Evolutionary conservation across 1,140 invertebrate genomes (phyloP), one percentile per base, ranked within the genome.

Genomic region (Atta colombica): DNA sequence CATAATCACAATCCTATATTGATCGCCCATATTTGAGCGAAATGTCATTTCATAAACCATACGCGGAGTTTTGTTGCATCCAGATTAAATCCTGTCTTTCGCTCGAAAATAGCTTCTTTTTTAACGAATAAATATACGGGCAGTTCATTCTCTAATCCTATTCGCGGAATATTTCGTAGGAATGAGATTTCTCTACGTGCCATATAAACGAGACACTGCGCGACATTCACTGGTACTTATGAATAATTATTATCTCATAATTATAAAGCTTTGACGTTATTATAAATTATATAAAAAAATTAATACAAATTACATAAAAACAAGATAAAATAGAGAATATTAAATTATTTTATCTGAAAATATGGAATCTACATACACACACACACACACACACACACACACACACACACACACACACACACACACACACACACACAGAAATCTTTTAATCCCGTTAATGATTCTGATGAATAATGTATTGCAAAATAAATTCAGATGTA

Each of bases 381-480:
- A 21, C 21, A 21, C 21, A 21, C 21, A 21, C 21, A 21, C 21
- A 21, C 21, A 21, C 53, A 49, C 80, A 74, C 71, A 61, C 55
- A 49, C 80, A 74, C 71, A 61, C 55, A 49, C 80, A 74, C 71
- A 61, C 55, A 49, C 80, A 74, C 71, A 61, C n/a, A 6, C 35
- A 39, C 35, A 58, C 6, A 28, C 18, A 5, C 31, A 39, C 35
- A 58, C 6, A 39, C 35, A 58, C 6, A 75, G 12, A 2, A 75
- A 35, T 58, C 25, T 51, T 61, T 61, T 45, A 61, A 77, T 77
- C 16, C 16, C 14, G 35, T 77, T 18, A 60, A 77, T 61, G 21
- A 61, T 77, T 61, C 16, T 61, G 28, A 60, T 25, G 39, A 69
- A 69, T 28, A 69, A 69, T 69, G 18, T 16, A 49, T 49, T 16